Evolutionary conservation across 2,113 vertebrate genomes (phyloP).

Genomic region (Mobula birostris): DNA sequence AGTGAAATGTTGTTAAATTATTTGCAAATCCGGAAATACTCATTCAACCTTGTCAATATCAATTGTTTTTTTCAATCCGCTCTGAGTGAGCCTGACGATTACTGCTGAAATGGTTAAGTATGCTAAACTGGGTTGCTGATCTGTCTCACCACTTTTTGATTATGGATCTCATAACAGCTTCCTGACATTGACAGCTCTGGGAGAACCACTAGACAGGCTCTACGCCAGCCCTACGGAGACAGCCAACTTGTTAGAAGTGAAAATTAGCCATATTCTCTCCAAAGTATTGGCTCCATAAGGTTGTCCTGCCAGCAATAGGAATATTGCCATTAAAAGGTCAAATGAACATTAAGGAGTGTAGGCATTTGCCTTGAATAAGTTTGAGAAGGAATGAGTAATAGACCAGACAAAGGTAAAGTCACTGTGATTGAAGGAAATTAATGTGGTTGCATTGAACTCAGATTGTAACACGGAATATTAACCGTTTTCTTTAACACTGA

Average conservation of each 20-base stretch:
- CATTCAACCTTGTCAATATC: background rate
- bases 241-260: background rate
- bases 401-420: background rate
- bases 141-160: background rate
- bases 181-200: background rate
- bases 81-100: background rate
- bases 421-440: background rate
- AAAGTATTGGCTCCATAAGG: background rate
- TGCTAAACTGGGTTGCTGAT: background rate
- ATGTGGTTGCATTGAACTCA: background rate
- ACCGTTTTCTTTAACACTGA: too few relatives aligned
- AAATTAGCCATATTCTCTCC: background rate
- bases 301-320: background rate
- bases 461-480: background rate
- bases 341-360: background rate
- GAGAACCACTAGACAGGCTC: background rate
- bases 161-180: background rate
- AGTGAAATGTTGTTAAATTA: background rate
- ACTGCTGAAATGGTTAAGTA: background rate
- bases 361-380: background rate
- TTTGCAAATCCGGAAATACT: background rate
- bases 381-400: background rate
- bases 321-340: background rate
- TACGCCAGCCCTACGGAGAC: background rate
- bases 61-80: background rate